Evolutionary conservation across 2,888 invertebrate species (phyloP), one percentile per base, ranked within the genome.

Genomic region (Orthonevra nobilis): DNA sequence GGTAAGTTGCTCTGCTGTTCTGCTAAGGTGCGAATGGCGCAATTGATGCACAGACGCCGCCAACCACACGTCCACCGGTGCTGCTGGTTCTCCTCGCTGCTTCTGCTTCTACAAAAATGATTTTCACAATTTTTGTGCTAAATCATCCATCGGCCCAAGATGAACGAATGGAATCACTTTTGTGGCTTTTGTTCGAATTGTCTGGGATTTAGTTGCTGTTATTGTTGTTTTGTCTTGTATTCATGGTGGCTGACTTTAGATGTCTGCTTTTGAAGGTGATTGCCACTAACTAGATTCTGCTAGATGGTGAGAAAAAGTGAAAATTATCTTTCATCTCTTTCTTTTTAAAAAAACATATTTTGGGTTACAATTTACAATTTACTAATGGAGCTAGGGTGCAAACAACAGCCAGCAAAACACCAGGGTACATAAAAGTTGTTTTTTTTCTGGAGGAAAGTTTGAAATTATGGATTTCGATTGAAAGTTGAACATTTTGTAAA

Each of bases 21-120:
- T 56, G 48, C 46, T 44, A 56, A 79, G 79, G 79, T 73, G 79
- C 79, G 73, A 79, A 79, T 73, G 79, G 72, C 52, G 66, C 79
- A 79, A 73, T 79, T 79, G 79, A 73, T 73, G 73, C 60, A 30
- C 73, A 79, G 79, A 72, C 73, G 72, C 72, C 72, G 79, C 36
- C 63, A 20, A 42, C 19, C 64, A 42, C 32, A 17, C 17, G 5
- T 19, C 19, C 2, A 17, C 14, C 14, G 17, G 44, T 40, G 14
- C 36, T 40, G 10, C 23, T 40, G 17, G 3, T 28, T 6, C 5
- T 40, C 30, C 36, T 17, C n/a, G 28, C 36, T 30, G 26, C 36
- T 40, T 38, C 40, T 42, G 28, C 23, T 30, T 46, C 32, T 26
- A 52, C 69, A 63, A 40, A 79, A 68, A 73, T 79, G 42, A 30